These are phyloP conservation scores for Tetheella fluctuosa DNA, from an alignment of 2,888 invertebrate species.

Conservation along the genomic window DNA sequence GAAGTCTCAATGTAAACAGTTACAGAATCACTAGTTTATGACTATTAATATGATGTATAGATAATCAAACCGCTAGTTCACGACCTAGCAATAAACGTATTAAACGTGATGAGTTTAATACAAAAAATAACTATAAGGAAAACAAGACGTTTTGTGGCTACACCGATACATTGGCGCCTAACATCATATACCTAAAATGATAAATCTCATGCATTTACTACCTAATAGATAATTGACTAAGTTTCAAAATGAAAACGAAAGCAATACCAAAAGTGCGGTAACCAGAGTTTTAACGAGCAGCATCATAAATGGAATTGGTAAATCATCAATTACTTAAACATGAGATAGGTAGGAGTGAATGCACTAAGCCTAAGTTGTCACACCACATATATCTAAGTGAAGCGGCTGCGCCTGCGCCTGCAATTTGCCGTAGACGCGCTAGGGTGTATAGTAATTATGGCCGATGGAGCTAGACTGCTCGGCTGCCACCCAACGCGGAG, in stretches of 20 bases:
- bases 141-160: background rate
- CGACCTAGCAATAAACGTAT: background rate
- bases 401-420: background rate
- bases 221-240: background rate
- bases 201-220: background rate
- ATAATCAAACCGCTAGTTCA: background rate
- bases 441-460: conserved; percentile 36
- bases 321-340: conserved; percentile 34
- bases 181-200: background rate
- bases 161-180: background rate
- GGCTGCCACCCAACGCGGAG: conserved; percentile 54
- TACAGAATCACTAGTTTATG: background rate
- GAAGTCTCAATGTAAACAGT: background rate
- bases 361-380: conserved; percentile 24
- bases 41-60: background rate
- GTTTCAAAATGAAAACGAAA: background rate
- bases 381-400: conserved; percentile 10
- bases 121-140: background rate
- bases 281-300: background rate
- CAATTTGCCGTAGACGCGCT: conserved; percentile 20
- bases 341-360: conserved; percentile 36
- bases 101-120: background rate
- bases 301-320: conserved; percentile 16
- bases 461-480: conserved; percentile 59
- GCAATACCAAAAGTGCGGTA: background rate